These are phyloP conservation scores for Falco biarmicus DNA, from an alignment of 2,797 vertebrate species.

Conservation along the genomic window DNA sequence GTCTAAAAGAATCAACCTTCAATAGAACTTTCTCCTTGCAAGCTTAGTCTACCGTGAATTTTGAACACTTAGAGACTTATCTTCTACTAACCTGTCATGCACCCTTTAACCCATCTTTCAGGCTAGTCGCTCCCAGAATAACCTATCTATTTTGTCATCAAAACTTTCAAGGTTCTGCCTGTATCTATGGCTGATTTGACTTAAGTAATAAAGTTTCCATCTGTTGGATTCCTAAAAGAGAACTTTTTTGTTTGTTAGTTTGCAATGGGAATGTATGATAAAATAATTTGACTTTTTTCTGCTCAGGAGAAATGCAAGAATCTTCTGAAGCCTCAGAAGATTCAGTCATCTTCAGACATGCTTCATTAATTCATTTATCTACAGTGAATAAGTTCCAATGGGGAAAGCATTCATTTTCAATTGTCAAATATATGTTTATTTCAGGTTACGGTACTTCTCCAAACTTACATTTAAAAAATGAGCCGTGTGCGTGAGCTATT, in stretches of 20 bases:
- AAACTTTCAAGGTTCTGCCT: neutral
- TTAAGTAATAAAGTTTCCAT: neutral
- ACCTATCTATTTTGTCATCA: neutral
- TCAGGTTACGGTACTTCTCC: neutral
- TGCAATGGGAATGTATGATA: neutral
- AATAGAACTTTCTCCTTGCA: neutral
- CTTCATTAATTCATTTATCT: neutral
- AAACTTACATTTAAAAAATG: neutral
- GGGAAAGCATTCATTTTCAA: neutral
- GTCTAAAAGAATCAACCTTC: neutral
- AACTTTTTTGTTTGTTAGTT: neutral
- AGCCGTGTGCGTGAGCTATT: neutral
- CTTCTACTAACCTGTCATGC: neutral
- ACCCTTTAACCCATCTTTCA: neutral
- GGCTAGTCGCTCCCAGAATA: neutral
- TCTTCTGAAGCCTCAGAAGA: neutral
- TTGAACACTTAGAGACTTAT: neutral
- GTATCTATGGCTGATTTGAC: neutral
- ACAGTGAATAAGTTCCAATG: neutral
- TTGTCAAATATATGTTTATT: neutral
- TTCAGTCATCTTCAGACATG: neutral
- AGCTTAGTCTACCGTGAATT: neutral
- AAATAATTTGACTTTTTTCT: neutral
- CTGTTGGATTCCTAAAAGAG: neutral
- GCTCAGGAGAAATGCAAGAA: neutral